Evolutionary conservation across 2,797 vertebrate genomes (phyloP).

Genomic region (Ibycter americanus): DNA sequence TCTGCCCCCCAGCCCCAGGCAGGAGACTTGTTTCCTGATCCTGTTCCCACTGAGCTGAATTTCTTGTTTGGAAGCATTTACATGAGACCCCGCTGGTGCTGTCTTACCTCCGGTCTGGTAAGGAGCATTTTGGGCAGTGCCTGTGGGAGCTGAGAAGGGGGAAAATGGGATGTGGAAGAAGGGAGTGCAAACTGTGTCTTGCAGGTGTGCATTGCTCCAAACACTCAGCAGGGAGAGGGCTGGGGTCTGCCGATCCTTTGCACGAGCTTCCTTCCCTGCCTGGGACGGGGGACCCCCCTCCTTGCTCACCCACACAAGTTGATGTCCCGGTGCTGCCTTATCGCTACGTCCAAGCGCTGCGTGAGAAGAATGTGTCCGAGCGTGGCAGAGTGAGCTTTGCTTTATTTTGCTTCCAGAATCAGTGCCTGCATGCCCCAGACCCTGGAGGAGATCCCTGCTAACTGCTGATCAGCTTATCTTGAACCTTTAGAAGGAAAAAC

Average conservation of each 20-base stretch:
- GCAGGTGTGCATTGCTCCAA: neutral
- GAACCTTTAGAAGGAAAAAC: neutral
- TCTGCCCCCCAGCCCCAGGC: neutral
- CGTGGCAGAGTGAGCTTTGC: neutral
- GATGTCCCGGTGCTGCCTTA: neutral
- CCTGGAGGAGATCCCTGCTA: rapidly evolving
- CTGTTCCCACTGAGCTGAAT: neutral
- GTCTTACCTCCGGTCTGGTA: neutral
- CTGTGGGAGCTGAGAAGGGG: neutral
- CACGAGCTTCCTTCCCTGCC: neutral
- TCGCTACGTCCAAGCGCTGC: rapidly evolving
- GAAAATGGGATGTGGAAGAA: neutral
- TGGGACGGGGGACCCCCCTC: rapidly evolving
- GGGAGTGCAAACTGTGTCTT: neutral
- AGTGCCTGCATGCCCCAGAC: neutral
- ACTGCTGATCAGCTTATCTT: neutral
- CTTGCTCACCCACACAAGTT: neutral
- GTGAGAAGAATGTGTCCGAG: neutral
- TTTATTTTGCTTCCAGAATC: neutral
- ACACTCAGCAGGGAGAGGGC: neutral
- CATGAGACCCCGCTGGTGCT: rapidly evolving
- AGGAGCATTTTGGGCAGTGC: neutral
- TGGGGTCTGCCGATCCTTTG: neutral
- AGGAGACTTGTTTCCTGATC: neutral
- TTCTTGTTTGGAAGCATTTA: neutral